Evolutionary conservation across 2,113 vertebrate species (phyloP).

Genomic region (Aplodontia rufa): DNA sequence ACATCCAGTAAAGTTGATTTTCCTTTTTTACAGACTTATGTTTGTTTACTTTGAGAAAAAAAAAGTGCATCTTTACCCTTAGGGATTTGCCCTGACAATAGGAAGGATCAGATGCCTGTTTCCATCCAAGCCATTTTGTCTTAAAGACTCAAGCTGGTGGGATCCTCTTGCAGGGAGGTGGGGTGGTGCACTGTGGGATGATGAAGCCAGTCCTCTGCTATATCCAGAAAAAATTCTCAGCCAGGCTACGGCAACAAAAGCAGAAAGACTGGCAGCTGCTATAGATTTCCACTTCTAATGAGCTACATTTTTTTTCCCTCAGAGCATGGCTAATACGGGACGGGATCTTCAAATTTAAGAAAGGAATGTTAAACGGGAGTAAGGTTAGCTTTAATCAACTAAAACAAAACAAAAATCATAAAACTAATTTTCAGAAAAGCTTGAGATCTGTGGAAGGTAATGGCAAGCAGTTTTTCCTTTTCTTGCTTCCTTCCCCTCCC

Average conservation of each 20-base stretch:
- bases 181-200: constrained; percentile 50
- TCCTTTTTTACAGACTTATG: constrained; percentile 19
- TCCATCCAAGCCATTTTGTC: not conserved
- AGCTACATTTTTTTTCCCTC: constrained; percentile 44
- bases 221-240: constrained; percentile 51
- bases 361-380: constrained; percentile 74
- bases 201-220: constrained; percentile 59
- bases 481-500: not conserved
- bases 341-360: constrained; percentile 76
- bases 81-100: not conserved
- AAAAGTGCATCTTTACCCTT: not conserved
- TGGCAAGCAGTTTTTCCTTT: not conserved
- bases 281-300: constrained; percentile 74
- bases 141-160: not conserved
- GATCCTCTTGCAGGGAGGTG: not conserved
- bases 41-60: constrained; percentile 21
- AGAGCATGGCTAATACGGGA: constrained; percentile 79
- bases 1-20: not conserved
- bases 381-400: constrained; percentile 80
- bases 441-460: constrained; percentile 68
- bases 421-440: constrained; percentile 76
- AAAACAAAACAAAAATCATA: constrained; percentile 63
- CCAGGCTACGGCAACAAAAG: constrained; percentile 47
- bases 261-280: constrained; percentile 74
- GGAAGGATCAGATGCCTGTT: not conserved